These are phyloP conservation scores for Agrotis segetum DNA, from an alignment of 2,888 invertebrate species.

Conservation along the genomic window DNA sequence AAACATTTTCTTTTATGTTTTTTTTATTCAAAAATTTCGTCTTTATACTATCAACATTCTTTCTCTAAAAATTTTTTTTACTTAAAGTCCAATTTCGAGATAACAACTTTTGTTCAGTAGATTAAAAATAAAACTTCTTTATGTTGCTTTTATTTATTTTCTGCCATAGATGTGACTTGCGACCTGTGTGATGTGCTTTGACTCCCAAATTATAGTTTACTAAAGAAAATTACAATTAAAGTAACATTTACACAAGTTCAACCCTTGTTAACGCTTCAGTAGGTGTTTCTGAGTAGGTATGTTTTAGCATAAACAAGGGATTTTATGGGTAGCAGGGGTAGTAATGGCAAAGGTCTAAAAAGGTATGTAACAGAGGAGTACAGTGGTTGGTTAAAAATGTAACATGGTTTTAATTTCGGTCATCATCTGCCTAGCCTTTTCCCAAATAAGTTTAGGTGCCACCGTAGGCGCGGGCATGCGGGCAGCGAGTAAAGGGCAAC, in stretches of 20 bases:
- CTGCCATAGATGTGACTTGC: background rate
- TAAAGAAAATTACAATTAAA: conserved; percentile 36
- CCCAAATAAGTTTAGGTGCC: no score
- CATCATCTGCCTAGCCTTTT: no score
- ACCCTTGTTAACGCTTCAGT: background rate
- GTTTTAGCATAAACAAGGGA: conserved; percentile 6
- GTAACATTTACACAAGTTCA: conserved; percentile 9
- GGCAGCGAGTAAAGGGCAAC: no score
- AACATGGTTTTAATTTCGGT: background rate
- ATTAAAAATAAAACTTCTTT: conserved; percentile 35
- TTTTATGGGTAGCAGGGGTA: background rate
- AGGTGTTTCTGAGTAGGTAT: background rate
- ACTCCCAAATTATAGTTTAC: conserved; percentile 20
- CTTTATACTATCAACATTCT: no score
- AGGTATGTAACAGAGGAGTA: background rate
- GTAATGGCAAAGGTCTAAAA: background rate
- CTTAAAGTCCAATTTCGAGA: no score
- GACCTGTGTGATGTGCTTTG: no score
- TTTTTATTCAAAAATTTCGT: no score
- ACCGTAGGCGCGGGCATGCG: no score
- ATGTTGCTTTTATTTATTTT: conserved; percentile 24
- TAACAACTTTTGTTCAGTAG: no score
- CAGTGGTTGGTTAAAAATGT: no score
- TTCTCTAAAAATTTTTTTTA: no score
- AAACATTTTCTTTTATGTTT: no score